Evolutionary conservation across 2,797 vertebrate species (phyloP), one percentile per base, ranked within the genome.

Genomic region (Lacerta agilis): DNA sequence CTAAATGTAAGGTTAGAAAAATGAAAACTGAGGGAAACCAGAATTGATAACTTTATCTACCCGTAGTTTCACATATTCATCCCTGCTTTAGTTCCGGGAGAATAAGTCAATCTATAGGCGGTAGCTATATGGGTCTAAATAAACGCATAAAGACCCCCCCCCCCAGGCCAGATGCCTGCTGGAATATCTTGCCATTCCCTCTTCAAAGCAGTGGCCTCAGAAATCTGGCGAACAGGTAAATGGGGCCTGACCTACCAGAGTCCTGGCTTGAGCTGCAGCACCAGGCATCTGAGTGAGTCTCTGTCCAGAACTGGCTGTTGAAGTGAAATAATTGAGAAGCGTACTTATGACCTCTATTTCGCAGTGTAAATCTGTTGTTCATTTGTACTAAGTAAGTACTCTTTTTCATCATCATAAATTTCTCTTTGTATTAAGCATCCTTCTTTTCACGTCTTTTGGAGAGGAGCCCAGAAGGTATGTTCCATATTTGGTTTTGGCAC

Each of bases 311-410:
- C 13, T 91, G 45, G 8, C 25, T 90, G 6, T 85, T 85, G 86
- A 92, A 78, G 85, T 7, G 90, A 86, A 95, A 84, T 84, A 93
- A 93, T 67, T 82, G 11, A 75, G 41, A 87, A 95, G 93, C 77
- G 79, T 82, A 79, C 1, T 88, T 90, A 87, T 87, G 78, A 33
- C 38, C 41, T 94, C 90, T 82, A 27, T 85, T 92, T 94, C 89
- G 81, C 64, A 77, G 43, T 84, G 61, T 85, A 91, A 87, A 94
- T 73, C 86, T 90, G 82, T 79, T 82, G 73, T 90, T 93, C 76
- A 87, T 90, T 89, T 93, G 81, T 79, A 86, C 78, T 91, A 90
- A 88, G 72, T 83, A 91, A 87, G 79, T 84, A 92, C 90, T 91
- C 5, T 45, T 78, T 64, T 90, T 91, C 88, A 89, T 83, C 75